Evolutionary conservation across 2,797 vertebrate genomes (phyloP).

Genomic region (Ispidina lecontei): DNA sequence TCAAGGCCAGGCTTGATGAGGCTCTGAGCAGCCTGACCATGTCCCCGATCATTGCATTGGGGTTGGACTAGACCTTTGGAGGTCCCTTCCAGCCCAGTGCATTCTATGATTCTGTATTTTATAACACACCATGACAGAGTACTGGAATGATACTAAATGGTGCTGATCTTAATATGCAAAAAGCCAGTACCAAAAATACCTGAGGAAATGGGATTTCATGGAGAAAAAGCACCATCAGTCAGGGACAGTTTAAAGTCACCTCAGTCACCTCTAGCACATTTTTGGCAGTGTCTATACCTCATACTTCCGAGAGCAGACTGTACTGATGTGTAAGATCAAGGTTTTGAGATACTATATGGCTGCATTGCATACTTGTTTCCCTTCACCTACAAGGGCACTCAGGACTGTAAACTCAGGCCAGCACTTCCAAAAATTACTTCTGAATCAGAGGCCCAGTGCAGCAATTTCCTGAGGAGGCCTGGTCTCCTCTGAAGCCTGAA

Average conservation of each 20-base stretch:
- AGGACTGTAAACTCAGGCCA: background rate
- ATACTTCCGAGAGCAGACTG: background rate
- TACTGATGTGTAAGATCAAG: fast-evolving
- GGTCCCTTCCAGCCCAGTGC: no score
- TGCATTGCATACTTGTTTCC: background rate
- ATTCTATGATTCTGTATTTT: background rate
- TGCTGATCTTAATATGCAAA: background rate
- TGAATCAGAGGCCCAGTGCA: fast-evolving
- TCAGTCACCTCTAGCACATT: fast-evolving
- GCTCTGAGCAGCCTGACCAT: no score
- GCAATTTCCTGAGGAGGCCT: background rate
- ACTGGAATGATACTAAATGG: background rate
- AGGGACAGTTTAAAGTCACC: background rate
- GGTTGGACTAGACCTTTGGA: no score
- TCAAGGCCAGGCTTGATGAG: no score
- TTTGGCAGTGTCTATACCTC: background rate
- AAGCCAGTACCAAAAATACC: background rate
- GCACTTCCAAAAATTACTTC: background rate
- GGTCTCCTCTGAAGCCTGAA: fast-evolving
- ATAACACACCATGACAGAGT: background rate
- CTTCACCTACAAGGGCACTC: background rate
- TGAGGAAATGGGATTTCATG: background rate
- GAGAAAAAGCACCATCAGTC: fast-evolving
- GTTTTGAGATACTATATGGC: fast-evolving
- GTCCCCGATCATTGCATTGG: no score